These are phyloP conservation scores for Trichomycterus rosablanca DNA, from an alignment of 2,113 vertebrate genomes.

Conservation along the genomic window DNA sequence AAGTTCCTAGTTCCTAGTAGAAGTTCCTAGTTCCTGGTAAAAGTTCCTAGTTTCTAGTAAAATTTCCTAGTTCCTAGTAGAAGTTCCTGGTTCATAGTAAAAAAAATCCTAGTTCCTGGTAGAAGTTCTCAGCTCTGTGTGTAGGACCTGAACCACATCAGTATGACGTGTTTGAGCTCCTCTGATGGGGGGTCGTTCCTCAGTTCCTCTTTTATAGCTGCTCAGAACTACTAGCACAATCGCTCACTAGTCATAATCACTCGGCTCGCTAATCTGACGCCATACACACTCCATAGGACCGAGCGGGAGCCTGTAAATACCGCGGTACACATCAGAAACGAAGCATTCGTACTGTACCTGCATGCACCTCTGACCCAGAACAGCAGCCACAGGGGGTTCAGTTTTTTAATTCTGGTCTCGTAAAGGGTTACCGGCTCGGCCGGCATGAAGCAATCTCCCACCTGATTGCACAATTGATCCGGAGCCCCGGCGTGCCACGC, in stretches of 20 bases:
- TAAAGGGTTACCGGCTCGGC: constrained; percentile 30
- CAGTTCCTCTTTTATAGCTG: constrained; percentile 21
- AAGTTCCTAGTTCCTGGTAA: too few relatives aligned
- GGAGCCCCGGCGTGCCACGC: constrained; percentile 15
- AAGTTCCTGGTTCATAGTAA: too few relatives aligned
- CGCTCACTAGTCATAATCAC: background rate
- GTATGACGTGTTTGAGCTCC: constrained; percentile 7
- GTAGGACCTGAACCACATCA: too few relatives aligned
- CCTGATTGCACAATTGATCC: constrained; percentile 50
- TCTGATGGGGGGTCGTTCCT: constrained; percentile 20
- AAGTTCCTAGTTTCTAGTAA: too few relatives aligned
- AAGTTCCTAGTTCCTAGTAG: too few relatives aligned
- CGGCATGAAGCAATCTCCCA: constrained; percentile 41
- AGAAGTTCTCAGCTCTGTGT: constrained; percentile 17
- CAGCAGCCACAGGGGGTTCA: too few relatives aligned
- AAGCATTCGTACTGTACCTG: background rate
- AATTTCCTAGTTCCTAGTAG: too few relatives aligned
- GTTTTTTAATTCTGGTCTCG: constrained; percentile 20
- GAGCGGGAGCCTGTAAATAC: background rate
- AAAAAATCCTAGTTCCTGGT: constrained; percentile 7
- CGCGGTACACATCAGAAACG: constrained; percentile 19
- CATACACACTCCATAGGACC: constrained; percentile 18
- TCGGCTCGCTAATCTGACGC: constrained; percentile 1
- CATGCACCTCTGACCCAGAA: constrained; percentile 3
- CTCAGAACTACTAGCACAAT: constrained; percentile 24